phyloP scores from a whole-genome alignment of 2,797 vertebrate species.

The Taenioides sp. region DNA sequence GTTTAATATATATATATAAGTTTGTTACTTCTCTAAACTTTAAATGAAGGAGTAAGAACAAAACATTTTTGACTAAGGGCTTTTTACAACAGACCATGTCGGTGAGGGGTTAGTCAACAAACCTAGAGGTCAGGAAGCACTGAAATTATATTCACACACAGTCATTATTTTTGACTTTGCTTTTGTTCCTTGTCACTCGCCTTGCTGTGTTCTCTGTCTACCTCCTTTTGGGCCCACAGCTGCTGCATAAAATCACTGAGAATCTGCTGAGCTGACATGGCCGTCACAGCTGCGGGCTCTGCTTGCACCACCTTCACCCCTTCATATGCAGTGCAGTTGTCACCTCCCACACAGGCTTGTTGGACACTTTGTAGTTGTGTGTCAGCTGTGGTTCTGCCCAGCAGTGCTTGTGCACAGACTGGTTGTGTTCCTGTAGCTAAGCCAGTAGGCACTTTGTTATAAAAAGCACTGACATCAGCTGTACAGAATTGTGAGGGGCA shows the following conservation, averaged over 20 bases:
- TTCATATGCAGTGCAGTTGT: slow-evolving; percentile 38
- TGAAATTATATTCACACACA: background rate
- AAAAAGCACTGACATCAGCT: slow-evolving; percentile 62
- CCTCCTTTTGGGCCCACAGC: slow-evolving; percentile 59
- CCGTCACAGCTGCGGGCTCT: slow-evolving; percentile 59
- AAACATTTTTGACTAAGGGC: too few species aligned
- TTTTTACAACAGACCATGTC: background rate
- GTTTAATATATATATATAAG: too few species aligned
- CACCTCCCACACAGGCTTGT: slow-evolving; percentile 26
- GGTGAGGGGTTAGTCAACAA: background rate
- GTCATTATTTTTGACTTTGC: slow-evolving; percentile 33
- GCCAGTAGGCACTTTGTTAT: slow-evolving; percentile 57
- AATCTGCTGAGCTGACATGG: slow-evolving; percentile 72
- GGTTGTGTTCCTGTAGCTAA: slow-evolving; percentile 48
- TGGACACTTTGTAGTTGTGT: slow-evolving; percentile 32
- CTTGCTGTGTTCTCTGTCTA: slow-evolving; percentile 38
- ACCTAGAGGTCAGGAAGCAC: background rate
- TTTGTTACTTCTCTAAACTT: too few species aligned
- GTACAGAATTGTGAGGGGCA: slow-evolving; percentile 58
- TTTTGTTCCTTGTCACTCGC: slow-evolving; percentile 30
- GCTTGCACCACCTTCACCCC: slow-evolving; percentile 41
- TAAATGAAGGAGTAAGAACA: too few species aligned
- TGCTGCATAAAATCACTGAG: slow-evolving; percentile 76
- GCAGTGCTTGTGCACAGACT: slow-evolving; percentile 34
- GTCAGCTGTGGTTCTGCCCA: slow-evolving; percentile 30